A percentile compares a stretch with the other conserved stretches of the same genome.
These are phyloP conservation scores for Patella ulyssiponensis DNA, from an alignment of 2,888 invertebrate species.

Conservation along the genomic window DNA sequence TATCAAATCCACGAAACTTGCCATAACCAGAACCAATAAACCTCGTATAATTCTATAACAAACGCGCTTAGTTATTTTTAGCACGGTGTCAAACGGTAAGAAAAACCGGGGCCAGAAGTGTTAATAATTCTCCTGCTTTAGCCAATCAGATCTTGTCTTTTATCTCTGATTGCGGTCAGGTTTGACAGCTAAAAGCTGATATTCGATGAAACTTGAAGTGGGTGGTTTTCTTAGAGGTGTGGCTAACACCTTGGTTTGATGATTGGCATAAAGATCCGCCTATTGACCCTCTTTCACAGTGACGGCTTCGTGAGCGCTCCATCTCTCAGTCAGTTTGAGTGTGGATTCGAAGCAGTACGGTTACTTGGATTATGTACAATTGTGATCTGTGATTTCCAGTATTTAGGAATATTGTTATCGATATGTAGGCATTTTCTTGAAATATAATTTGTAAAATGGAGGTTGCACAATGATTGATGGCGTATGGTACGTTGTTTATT, in stretches of 20 bases:
- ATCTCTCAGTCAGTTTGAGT: constrained; percentile 27
- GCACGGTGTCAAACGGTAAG: constrained; percentile 22
- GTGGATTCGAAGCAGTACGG: constrained; percentile 13
- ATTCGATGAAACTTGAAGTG: constrained; percentile 40
- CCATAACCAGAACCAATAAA: constrained; percentile 15
- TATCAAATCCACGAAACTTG: constrained; percentile 5
- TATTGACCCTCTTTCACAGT: constrained; percentile 46
- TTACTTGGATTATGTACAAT: too few relatives aligned
- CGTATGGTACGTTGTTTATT: constrained; percentile 41
- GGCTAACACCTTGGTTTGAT: constrained; percentile 26
- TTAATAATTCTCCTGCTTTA: constrained; percentile 41
- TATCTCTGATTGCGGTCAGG: constrained; percentile 47
- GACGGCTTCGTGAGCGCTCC: constrained; percentile 33
- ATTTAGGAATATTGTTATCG: too few relatives aligned
- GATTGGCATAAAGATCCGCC: constrained; percentile 43
- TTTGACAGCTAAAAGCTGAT: constrained; percentile 54
- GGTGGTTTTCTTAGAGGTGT: constrained; percentile 20
- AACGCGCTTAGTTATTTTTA: constrained; percentile 15
- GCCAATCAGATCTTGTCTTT: constrained; percentile 46
- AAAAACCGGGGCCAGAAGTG: constrained; percentile 21
- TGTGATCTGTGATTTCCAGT: too few relatives aligned
- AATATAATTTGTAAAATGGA: constrained; percentile 8
- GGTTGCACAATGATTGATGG: constrained; percentile 43
- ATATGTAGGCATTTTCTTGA: not conserved
- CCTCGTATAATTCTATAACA: constrained; percentile 18